These are phyloP conservation scores for Camelus dromedarius DNA, from an alignment of 2,113 vertebrate species.

Conservation along the genomic window DNA sequence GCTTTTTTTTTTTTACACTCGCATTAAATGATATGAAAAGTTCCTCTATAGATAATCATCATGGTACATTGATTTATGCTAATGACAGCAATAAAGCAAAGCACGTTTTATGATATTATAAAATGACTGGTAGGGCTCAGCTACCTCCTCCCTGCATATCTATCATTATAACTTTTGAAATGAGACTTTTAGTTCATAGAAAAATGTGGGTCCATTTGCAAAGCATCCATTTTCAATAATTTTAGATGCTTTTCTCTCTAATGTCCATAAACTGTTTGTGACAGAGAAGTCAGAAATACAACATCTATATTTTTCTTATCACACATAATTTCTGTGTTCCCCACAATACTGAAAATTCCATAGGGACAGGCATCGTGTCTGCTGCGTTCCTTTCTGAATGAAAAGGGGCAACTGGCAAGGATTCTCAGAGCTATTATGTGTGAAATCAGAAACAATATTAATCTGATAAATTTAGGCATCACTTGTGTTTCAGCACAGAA, in stretches of 20 bases:
- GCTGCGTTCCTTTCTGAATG: neutral
- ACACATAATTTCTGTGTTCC: neutral
- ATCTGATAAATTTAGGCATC: neutral
- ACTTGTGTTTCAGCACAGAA: neutral
- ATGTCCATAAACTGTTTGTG: neutral
- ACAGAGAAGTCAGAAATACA: neutral
- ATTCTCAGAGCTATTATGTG: neutral
- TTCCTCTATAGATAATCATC: constrained; percentile 59
- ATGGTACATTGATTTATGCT: constrained; percentile 76
- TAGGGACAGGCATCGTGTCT: neutral
- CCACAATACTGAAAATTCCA: neutral
- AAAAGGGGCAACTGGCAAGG: neutral
- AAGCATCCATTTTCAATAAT: neutral
- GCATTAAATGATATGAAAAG: constrained; percentile 74
- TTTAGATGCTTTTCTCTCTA: neutral
- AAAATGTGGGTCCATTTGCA: neutral
- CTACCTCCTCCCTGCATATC: neutral
- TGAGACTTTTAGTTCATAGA: neutral
- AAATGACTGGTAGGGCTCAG: constrained; percentile 49
- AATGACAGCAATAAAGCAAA: constrained; percentile 66
- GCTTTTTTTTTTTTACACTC: constrained; percentile 28
- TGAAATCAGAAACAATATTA: neutral
- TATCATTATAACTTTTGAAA: constrained; percentile 55
- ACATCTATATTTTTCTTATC: neutral
- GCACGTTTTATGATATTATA: constrained; percentile 56